Percentiles rank a stretch among this genome's conserved stretches.
phyloP scores from a whole-genome alignment of 2,888 invertebrate genomes.

The Serrognathus titanus region DNA sequence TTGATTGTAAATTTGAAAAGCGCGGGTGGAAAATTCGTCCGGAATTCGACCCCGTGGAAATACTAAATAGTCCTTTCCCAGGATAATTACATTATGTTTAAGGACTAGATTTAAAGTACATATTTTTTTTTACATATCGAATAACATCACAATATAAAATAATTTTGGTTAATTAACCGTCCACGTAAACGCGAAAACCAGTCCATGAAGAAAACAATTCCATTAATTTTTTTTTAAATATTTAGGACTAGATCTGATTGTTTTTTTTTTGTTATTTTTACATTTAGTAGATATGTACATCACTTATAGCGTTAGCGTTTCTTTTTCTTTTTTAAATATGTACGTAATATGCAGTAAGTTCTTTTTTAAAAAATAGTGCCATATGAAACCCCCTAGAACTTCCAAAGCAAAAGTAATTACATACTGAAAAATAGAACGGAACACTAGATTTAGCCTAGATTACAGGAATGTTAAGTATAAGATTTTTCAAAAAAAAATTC shows the following conservation, averaged over 20 bases:
- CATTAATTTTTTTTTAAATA: background rate
- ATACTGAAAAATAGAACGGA: no score
- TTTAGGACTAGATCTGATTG: conserved; percentile 1
- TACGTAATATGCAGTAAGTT: background rate
- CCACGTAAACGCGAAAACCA: background rate
- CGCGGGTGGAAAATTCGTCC: background rate
- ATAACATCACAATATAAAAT: conserved; percentile 2
- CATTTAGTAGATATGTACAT: conserved; percentile 11
- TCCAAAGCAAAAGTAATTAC: no score
- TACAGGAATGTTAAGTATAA: background rate
- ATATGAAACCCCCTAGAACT: background rate
- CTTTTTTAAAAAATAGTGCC: conserved; percentile 9
- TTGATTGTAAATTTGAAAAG: background rate
- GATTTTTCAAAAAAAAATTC: background rate
- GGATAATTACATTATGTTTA: conserved; percentile 1
- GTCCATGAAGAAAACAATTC: background rate
- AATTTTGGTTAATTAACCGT: background rate
- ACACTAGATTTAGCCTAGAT: background rate
- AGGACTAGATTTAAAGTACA: conserved; percentile 3
- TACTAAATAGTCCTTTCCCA: background rate
- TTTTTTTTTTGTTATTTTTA: background rate
- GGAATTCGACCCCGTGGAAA: background rate
- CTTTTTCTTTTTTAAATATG: background rate
- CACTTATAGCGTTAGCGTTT: conserved; percentile 1
- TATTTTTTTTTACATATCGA: background rate